Conservation (phyloP, 2,888 invertebrate species). For the Troides oblongomaculatus region DNA sequence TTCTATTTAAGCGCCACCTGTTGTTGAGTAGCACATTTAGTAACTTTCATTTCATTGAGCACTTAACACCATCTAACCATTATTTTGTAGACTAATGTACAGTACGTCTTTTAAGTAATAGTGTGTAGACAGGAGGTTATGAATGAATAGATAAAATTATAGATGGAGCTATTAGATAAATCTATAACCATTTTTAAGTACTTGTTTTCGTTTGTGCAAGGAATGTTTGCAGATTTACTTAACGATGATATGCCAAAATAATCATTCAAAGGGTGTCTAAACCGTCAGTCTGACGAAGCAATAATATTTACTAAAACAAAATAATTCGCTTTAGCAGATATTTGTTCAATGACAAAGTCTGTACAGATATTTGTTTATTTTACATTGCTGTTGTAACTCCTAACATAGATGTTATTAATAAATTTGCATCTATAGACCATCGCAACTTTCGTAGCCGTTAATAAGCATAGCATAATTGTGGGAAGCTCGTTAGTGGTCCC, state of each 20-base stretch:
- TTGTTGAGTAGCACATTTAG: constrained; percentile 40
- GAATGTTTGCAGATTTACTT: background rate
- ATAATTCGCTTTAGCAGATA: too few species aligned
- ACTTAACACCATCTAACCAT: constrained; percentile 1
- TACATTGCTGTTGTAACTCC: too few species aligned
- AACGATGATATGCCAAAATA: background rate
- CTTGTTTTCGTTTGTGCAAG: background rate
- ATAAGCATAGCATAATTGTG: constrained; percentile 23
- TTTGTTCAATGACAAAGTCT: too few species aligned
- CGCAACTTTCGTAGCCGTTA: background rate
- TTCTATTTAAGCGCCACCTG: constrained; percentile 43
- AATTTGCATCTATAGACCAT: too few species aligned
- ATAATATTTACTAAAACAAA: too few species aligned
- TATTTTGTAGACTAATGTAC: background rate
- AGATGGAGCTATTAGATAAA: background rate
- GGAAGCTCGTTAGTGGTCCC: constrained; percentile 27
- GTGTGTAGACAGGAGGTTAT: background rate
- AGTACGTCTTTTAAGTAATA: background rate
- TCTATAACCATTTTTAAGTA: background rate
- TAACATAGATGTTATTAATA: too few species aligned
- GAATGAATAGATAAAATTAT: background rate
- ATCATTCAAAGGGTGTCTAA: too few species aligned
- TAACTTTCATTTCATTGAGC: background rate
- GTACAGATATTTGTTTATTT: too few species aligned
- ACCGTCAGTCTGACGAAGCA: too few species aligned